Evolutionary conservation across 2,113 vertebrate species (phyloP).

Genomic region (Murina feae): DNA sequence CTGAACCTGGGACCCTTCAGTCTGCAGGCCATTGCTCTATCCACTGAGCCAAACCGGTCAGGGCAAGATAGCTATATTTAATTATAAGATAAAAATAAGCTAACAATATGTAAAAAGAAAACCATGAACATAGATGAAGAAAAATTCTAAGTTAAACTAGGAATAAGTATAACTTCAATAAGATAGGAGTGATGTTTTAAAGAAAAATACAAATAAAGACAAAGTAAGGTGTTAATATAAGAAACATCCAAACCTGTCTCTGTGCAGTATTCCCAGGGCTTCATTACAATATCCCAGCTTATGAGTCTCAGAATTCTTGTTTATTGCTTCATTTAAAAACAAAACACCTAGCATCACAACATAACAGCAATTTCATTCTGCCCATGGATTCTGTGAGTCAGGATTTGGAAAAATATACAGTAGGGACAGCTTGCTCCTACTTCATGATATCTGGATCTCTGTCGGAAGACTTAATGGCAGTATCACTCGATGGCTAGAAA

Average conservation of each 20-base stretch:
- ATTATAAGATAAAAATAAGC: not conserved
- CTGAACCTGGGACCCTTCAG: too few species aligned
- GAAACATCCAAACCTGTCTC: not conserved
- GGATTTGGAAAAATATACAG: too few species aligned
- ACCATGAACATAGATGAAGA: not conserved
- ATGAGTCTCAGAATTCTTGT: not conserved
- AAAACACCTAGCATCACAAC: not conserved
- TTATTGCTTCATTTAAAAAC: not conserved
- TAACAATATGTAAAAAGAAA: not conserved
- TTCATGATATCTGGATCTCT: not conserved
- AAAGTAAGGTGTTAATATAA: not conserved
- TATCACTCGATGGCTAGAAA: not conserved
- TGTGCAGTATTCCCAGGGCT: not conserved
- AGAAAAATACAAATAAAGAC: slow-evolving; percentile 8
- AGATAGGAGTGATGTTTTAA: not conserved
- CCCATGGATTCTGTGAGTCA: not conserved
- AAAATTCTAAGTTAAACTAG: not conserved
- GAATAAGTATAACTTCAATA: not conserved
- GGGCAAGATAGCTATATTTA: not conserved
- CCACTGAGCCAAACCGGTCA: too few species aligned
- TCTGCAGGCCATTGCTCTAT: too few species aligned
- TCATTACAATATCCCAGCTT: not conserved
- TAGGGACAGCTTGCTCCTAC: not conserved
- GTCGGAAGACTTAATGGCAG: not conserved
- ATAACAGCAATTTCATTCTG: not conserved